Conservation (phyloP, 2,113 vertebrate genomes). For the Tragelaphus buxtoni region DNA sequence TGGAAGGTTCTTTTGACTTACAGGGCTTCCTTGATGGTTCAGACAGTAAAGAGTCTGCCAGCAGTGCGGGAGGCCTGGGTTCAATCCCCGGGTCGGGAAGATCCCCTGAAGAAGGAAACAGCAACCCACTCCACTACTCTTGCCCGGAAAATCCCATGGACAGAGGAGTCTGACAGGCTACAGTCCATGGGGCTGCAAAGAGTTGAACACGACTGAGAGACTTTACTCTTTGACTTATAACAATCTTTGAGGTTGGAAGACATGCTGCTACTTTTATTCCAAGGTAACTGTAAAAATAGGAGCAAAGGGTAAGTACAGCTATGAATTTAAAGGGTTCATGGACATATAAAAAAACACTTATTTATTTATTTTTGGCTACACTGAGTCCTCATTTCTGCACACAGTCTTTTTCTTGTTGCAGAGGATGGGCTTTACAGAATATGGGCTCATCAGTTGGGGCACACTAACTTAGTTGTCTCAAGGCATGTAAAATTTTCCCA, state of each 20-base stretch:
- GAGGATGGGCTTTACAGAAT: background rate
- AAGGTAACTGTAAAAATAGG: background rate
- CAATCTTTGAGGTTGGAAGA: background rate
- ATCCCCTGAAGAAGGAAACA: background rate
- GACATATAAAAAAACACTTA: background rate
- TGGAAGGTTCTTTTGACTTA: background rate
- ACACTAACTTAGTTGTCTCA: background rate
- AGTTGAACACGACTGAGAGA: background rate
- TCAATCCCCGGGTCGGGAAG: background rate
- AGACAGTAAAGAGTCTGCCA: background rate
- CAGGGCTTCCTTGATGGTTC: background rate
- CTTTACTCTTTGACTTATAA: background rate
- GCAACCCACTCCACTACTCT: background rate
- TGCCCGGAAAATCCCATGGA: background rate
- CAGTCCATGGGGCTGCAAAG: background rate
- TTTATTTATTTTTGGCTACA: background rate
- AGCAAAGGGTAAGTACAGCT: background rate
- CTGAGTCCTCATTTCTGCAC: background rate
- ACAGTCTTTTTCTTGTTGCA: background rate
- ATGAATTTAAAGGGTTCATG: background rate
- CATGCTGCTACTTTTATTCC: background rate
- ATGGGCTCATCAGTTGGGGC: background rate
- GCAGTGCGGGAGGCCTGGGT: background rate
- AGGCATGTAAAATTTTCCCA: background rate
- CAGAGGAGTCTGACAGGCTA: background rate